These are phyloP conservation scores for Oreochromis grahami DNA, from an alignment of 2,797 vertebrate species.

Conservation along the genomic window DNA sequence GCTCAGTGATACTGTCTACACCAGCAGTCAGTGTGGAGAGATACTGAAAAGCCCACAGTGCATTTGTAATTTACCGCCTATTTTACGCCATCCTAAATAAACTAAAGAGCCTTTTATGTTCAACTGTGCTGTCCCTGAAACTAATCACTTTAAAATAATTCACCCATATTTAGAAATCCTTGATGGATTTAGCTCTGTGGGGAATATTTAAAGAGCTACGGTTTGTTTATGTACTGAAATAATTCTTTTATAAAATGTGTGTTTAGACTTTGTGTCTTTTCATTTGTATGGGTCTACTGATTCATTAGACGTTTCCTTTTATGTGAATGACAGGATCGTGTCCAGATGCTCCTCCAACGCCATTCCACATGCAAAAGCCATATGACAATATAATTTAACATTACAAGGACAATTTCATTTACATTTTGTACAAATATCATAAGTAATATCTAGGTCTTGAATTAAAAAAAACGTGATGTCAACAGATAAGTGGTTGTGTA, in stretches of 20 bases:
- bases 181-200: background rate
- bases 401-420: background rate
- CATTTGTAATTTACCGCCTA: conserved; percentile 3
- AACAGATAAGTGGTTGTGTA: background rate
- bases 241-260: background rate
- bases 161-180: background rate
- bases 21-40: background rate
- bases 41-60: background rate
- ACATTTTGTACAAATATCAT: background rate
- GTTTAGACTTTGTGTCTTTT: background rate
- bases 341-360: background rate
- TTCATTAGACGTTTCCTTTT: background rate
- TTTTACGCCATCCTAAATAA: background rate
- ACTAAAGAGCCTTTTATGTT: background rate
- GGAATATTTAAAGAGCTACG: background rate
- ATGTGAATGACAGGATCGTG: background rate
- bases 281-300: background rate
- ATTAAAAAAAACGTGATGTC: background rate
- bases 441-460: background rate
- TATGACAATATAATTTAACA: background rate
- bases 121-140: background rate
- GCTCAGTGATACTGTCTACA: background rate
- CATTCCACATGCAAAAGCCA: background rate
- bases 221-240: background rate
- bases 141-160: background rate